These are phyloP conservation scores for Eupleurogrammus muticus DNA, from an alignment of 2,797 vertebrate genomes.

Conservation along the genomic window DNA sequence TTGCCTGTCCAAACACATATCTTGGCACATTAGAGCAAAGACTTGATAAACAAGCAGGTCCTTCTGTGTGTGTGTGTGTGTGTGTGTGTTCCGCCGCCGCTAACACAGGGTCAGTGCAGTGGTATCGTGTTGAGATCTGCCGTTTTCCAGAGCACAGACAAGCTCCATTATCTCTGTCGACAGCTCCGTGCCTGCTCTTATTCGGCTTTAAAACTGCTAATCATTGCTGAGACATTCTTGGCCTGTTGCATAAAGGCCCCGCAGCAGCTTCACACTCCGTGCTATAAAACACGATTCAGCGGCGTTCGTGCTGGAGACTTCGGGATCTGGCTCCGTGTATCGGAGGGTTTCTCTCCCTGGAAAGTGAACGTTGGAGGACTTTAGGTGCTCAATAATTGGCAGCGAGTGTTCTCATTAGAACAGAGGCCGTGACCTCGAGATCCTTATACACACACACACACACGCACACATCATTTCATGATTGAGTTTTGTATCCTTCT, in stretches of 20 bases:
- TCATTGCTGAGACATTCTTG: conserved; percentile 54
- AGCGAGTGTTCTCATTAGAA: neutral
- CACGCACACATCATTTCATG: no score
- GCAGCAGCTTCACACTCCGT: conserved; percentile 27
- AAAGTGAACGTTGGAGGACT: conserved; percentile 13
- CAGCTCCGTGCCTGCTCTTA: conserved; percentile 51
- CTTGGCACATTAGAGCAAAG: conserved; percentile 42
- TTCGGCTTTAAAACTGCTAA: conserved; percentile 36
- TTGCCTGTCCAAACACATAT: conserved; percentile 69
- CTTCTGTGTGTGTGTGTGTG: conserved; percentile 13
- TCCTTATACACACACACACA: neutral
- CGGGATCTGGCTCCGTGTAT: conserved; percentile 6
- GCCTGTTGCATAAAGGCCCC: conserved; percentile 39
- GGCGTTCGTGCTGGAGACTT: neutral
- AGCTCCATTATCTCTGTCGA: conserved; percentile 32
- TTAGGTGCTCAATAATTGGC: neutral
- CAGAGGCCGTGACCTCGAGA: neutral
- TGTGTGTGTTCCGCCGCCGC: neutral
- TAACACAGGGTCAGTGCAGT: conserved; percentile 31
- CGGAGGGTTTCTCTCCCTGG: neutral
- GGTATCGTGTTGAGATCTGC: conserved; percentile 41
- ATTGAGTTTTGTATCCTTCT: no score
- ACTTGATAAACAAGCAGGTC: conserved; percentile 43
- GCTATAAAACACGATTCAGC: conserved; percentile 18
- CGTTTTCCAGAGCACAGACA: conserved; percentile 27